Base-by-base conservation (phyloP, 2,113 vertebrate genomes). In the Trematomus loennbergii region DNA sequence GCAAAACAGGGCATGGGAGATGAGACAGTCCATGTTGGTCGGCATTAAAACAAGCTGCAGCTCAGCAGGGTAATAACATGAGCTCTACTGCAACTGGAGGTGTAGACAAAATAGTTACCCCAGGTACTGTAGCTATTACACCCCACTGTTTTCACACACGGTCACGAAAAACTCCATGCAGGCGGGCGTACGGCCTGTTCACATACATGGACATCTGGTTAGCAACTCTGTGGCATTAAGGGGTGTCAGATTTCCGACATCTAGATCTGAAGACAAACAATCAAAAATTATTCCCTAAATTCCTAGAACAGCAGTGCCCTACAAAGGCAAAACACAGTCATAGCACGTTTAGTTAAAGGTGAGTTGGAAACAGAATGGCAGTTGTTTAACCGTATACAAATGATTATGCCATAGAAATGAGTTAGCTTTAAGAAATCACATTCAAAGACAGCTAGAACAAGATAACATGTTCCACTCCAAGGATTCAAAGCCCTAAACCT, bases 71-170 rank as follows among this genome's bases (percentile, higher is more conserved):
- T 75, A 68, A 89, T 82, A 91, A 87, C 63, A 18, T 54, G 69
- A 78, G 61, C 85, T 85, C 83, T 59, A 81, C 80, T 89, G 78
- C 62, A 43, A 66, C 72, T 65, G 59, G 69, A 82, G 75, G 59
- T 54, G 82, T 83, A 91, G 90, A 89, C 90, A 79, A 92, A 92
- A 91, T 73, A 91, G 62, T 29, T 16, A 20, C 6, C 53, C 20
- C 49, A 59, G 36, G 57, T 55, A 65, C 83, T 75, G 75, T 66
- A 79, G 82, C 67, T 80, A 69, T 75, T 70, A 67, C 70, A 84
- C 43, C 49, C 40, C 65, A 57, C 53, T 36, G 17, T 12, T 29
- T 33, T 63, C 50, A 64, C 61, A 58, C 61, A 45, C 63, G 9
- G 57, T 46, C 63, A 66, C 29, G 25, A 45, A 78, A 22, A 69